Evolutionary conservation across 2,888 invertebrate species (phyloP).

Genomic region (Nephrotoma flavescens): DNA sequence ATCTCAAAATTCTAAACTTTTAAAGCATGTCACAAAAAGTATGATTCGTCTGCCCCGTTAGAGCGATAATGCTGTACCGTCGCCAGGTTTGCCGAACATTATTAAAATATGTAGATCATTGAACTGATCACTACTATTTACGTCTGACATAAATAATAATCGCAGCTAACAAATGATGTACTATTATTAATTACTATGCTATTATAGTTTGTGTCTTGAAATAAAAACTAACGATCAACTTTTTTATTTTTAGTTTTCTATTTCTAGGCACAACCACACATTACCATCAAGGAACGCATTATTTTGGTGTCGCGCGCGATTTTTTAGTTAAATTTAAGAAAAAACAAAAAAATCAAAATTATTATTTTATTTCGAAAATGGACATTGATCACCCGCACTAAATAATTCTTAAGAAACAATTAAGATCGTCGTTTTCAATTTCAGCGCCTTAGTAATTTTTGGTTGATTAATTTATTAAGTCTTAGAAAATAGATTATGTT

Average conservation of each 20-base stretch:
- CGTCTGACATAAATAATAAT: not conserved
- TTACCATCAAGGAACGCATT: not conserved
- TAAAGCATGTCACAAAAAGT: not conserved
- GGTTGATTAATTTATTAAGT: not conserved
- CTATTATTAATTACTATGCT: not conserved
- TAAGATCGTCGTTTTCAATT: not conserved
- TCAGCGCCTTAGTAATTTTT: not conserved
- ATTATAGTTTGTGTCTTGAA: not conserved
- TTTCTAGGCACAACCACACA: not conserved
- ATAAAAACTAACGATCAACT: not conserved
- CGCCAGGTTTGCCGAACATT: not conserved
- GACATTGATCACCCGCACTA: not conserved
- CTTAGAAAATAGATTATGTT: not conserved
- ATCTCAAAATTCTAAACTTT: not conserved
- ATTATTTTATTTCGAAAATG: not conserved
- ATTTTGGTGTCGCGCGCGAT: not conserved
- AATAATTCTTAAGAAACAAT: not conserved
- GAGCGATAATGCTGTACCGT: not conserved
- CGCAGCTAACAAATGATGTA: not conserved
- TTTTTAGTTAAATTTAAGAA: not conserved
- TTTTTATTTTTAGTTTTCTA: not conserved
- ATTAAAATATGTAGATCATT: not conserved
- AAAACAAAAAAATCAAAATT: not conserved
- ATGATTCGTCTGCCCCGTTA: no score
- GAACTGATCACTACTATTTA: not conserved